Percentiles rank a stretch among this genome's conserved stretches.
phyloP scores from a whole-genome alignment of 2,888 invertebrate species.

The Ellobium chinense region DNA sequence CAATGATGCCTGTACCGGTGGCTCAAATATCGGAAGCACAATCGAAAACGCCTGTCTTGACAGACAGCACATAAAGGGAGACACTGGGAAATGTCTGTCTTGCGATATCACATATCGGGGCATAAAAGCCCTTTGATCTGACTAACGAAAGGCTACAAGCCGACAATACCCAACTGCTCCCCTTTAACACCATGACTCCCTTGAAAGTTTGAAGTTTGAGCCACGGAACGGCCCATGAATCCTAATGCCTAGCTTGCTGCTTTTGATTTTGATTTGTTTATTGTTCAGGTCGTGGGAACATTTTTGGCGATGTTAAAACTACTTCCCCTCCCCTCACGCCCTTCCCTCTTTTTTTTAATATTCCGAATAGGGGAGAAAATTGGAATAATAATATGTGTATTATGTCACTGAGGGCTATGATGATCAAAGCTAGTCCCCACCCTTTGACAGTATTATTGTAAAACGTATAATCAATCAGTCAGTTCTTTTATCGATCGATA shows the following conservation, averaged over 20 bases:
- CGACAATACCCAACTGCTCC: background rate
- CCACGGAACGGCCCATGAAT: background rate
- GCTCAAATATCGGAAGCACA: no score
- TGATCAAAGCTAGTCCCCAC: no score
- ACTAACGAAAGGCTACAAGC: background rate
- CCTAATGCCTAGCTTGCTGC: background rate
- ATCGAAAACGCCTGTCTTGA: background rate
- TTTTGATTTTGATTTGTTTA: background rate
- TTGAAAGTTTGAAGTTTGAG: background rate
- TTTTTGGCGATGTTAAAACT: background rate
- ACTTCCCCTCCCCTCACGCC: background rate
- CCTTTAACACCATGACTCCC: background rate
- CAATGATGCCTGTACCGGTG: no score
- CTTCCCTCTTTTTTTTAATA: background rate
- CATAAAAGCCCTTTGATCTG: constrained; percentile 6
- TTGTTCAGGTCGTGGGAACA: constrained; percentile 3
- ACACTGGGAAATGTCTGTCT: constrained; percentile 3
- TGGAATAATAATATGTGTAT: no score
- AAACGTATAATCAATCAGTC: no score
- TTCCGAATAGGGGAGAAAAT: no score
- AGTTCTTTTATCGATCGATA: no score
- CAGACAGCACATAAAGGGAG: background rate
- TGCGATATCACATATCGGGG: background rate
- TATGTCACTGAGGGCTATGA: no score
- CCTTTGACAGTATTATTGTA: no score